Evolutionary conservation across 2,113 vertebrate genomes (phyloP), one percentile per base, ranked within the genome.

Genomic region (Sardina pilchardus): DNA sequence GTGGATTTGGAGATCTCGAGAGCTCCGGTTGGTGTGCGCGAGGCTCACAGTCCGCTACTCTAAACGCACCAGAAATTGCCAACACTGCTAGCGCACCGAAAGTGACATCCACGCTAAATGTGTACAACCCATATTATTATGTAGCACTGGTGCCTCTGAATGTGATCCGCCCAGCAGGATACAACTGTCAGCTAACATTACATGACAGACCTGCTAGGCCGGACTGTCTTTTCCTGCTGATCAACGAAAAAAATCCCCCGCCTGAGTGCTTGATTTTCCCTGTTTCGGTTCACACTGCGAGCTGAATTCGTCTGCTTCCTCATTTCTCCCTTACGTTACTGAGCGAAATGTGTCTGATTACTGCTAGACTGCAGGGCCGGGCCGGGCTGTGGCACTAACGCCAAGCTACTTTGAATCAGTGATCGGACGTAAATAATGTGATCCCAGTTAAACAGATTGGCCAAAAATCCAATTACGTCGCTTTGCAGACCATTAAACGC

Each of bases 381-480:
- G 53, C 14, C 50, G 16, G 50, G 19, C 19, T 4, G 19, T 59
- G 53, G 19, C 21, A 59, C n/a, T 34, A 16, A 17, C 71, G 30
- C 71, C 71, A 78, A 67, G 63, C 26, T 30, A 30, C 63, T 5
- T 42, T 43, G 53, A 82, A 48, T 48, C 47, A 24, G 63, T 48
- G 75, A 63, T 47, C 56, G 44, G 80, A 81, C 10, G 86, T 82
- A 47, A 48, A 88, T 83, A 92, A 50, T 92, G 82, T 86, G 82
- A 91, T 88, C 89, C 90, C 80, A 89, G 83, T 92, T 94, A 92
- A 94, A 93, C 88, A 91, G 93, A 93, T 94, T 92, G 89, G 50
- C 30, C 30, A 78, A 42, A 82, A 91, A 94, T 92, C 92, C 91
- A 93, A 92, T 95, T 93, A 93, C 42, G 87, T 84, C 56, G 83